A percentile compares a stretch with the other conserved stretches of the same genome.
Conservation (phyloP, 2,888 invertebrate species). For the Nephrotoma flavescens region DNA sequence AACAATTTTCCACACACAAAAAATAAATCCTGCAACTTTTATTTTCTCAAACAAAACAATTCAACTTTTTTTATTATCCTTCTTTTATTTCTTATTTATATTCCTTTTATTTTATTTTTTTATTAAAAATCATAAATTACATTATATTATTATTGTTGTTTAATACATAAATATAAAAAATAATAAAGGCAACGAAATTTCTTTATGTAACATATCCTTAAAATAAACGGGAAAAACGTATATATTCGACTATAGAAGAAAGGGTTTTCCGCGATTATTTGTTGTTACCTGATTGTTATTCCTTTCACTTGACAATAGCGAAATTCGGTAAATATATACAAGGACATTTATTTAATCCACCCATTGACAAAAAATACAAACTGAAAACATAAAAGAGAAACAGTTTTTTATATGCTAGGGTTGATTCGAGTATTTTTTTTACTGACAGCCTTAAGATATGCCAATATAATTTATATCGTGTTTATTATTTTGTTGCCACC, state of each 20-base stretch:
- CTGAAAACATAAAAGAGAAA: neutral
- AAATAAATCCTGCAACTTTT: neutral
- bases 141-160: neutral
- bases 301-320: neutral
- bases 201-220: neutral
- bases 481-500: neutral
- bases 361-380: neutral
- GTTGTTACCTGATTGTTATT: neutral
- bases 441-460: neutral
- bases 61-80: neutral
- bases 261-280: neutral
- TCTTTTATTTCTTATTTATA: neutral
- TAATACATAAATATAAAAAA: neutral
- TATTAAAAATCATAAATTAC: neutral
- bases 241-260: neutral
- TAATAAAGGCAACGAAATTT: neutral
- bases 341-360: neutral
- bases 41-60: neutral
- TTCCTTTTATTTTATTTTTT: neutral
- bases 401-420: neutral
- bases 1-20: neutral
- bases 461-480: neutral
- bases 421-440: neutral
- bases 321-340: neutral
- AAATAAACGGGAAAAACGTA: neutral